Percentiles rank a stretch among this genome's conserved stretches.
Evolutionary conservation across 2,888 invertebrate species (phyloP).

Genomic region (Eulithis prunata): DNA sequence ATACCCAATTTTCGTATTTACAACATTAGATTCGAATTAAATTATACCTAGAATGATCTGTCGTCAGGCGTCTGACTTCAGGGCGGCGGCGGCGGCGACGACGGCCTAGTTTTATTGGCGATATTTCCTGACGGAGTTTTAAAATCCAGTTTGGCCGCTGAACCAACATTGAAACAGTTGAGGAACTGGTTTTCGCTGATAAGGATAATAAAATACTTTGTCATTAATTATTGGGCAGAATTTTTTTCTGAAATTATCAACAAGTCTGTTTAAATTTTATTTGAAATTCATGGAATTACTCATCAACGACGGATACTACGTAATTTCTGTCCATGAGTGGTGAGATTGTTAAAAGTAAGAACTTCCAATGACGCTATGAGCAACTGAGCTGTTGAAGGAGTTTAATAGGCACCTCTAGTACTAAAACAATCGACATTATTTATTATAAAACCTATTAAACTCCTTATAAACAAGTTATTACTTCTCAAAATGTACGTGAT

Average conservation of each 20-base stretch:
- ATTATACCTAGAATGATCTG: no score
- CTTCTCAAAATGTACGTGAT: constrained; percentile 19
- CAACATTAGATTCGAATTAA: no score
- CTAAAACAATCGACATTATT: neutral
- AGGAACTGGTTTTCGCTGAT: constrained; percentile 9
- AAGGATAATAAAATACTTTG: constrained; percentile 1
- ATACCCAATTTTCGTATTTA: no score
- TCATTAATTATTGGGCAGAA: neutral
- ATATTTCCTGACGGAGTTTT: constrained; percentile 10
- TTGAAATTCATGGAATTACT: neutral
- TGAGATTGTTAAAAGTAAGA: no score
- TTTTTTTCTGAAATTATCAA: neutral
- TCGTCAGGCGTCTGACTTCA: neutral
- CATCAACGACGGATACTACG: no score
- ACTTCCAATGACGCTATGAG: no score
- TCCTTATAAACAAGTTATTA: constrained; percentile 10
- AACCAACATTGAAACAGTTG: neutral
- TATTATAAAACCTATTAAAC: no score
- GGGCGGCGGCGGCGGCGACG: neutral
- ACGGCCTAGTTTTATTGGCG: neutral
- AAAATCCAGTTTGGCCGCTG: constrained; percentile 5
- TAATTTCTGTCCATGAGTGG: no score
- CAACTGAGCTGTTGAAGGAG: no score
- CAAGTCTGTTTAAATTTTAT: neutral
- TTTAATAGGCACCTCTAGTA: no score